Conservation (phyloP, 2,888 invertebrate species). For the Mechanitis messenoides region DNA sequence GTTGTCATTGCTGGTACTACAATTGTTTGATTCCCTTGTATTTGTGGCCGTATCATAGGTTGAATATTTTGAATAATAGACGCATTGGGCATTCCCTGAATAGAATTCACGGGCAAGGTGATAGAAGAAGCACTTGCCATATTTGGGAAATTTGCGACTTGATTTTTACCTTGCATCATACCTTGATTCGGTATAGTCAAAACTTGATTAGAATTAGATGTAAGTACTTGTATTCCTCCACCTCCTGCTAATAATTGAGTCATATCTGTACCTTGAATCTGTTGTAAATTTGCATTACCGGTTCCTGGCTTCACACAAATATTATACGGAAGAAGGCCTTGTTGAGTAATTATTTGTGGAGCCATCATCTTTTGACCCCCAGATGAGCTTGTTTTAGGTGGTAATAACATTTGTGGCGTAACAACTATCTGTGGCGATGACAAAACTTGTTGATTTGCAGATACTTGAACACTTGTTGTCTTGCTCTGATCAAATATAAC, state of each 20-base stretch:
- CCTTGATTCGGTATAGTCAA: conserved; percentile 67
- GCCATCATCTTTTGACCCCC: conserved; percentile 62
- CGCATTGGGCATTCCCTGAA: conserved; percentile 67
- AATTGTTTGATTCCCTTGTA: conserved; percentile 69
- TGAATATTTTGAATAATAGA: conserved; percentile 72
- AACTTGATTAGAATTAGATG: conserved; percentile 72
- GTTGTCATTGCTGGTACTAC: conserved; percentile 68
- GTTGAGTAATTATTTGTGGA: conserved; percentile 68
- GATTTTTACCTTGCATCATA: conserved; percentile 67
- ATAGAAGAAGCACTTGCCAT: conserved; percentile 73
- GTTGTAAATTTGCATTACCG: conserved; percentile 60
- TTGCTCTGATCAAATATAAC: conserved; percentile 70
- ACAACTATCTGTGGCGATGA: conserved; percentile 73
- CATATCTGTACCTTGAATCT: conserved; percentile 67
- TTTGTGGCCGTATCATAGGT: conserved; percentile 69
- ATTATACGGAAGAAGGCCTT: conserved; percentile 65
- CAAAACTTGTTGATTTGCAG: conserved; percentile 63
- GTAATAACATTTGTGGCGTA: conserved; percentile 70
- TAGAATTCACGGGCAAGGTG: conserved; percentile 66
- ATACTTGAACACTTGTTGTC: conserved; percentile 67
- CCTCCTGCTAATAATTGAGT: conserved; percentile 63
- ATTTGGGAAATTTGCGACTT: conserved; percentile 66
- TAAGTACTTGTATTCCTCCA: conserved; percentile 71
- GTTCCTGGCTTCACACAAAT: conserved; percentile 71
- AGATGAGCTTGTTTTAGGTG: conserved; percentile 63